Percentiles rank a stretch among this genome's conserved stretches.
These are phyloP conservation scores for Harpagifer antarcticus DNA, from an alignment of 2,797 vertebrate species.

Conservation along the genomic window DNA sequence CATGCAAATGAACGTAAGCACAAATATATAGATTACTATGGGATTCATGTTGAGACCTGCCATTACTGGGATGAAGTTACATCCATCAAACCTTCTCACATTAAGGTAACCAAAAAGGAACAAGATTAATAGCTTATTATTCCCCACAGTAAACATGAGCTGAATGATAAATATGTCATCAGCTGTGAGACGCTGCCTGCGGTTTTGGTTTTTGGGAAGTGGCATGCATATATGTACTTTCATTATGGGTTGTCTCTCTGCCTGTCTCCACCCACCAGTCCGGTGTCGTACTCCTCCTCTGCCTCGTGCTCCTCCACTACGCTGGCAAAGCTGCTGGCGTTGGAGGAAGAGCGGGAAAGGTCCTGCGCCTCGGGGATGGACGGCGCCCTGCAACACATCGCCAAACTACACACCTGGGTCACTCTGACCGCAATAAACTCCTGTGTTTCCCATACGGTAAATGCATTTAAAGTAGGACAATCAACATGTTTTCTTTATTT, in stretches of 20 bases:
- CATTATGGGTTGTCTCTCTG: background rate
- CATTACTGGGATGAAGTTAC: slow-evolving; percentile 1
- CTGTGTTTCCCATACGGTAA: background rate
- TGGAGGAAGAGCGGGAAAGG: slow-evolving; percentile 95
- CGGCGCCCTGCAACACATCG: slow-evolving; percentile 84
- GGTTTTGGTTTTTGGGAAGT: slow-evolving; percentile 16
- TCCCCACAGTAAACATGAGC: slow-evolving; percentile 2
- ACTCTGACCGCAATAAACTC: slow-evolving; percentile 49
- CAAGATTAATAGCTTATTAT: background rate
- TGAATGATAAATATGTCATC: slow-evolving; percentile 17
- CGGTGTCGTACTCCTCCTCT: slow-evolving; percentile 89
- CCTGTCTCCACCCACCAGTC: slow-evolving; percentile 83
- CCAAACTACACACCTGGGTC: slow-evolving; percentile 80
- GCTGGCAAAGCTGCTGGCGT: slow-evolving; percentile 96
- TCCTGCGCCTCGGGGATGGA: slow-evolving; percentile 90
- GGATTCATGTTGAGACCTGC: slow-evolving; percentile 24
- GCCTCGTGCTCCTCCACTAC: slow-evolving; percentile 89
- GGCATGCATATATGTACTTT: slow-evolving; percentile 8
- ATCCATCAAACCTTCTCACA: slow-evolving; percentile 38
- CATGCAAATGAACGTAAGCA: slow-evolving; percentile 17
- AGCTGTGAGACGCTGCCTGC: background rate
- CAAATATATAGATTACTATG: slow-evolving; percentile 22
- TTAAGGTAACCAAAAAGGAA: slow-evolving; percentile 10
- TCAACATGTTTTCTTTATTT: background rate
- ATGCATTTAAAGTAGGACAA: background rate